Conservation (phyloP, 1,140 invertebrate genomes). For the Bombus cullumanus region DNA sequence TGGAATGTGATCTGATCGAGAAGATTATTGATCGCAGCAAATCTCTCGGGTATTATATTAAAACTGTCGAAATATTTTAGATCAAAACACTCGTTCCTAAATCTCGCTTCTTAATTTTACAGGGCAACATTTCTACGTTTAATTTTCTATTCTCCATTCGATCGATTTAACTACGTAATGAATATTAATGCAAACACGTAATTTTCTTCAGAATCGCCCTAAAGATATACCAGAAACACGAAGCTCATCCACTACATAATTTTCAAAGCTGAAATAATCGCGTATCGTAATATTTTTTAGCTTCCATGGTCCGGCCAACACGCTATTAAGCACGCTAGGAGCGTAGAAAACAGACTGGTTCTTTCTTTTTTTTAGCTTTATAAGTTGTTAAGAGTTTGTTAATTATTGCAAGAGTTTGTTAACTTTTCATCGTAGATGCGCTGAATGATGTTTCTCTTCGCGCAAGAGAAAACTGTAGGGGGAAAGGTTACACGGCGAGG, state of each 20-base stretch:
- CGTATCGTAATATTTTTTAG: not conserved
- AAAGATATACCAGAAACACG: not conserved
- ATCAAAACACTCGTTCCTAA: not conserved
- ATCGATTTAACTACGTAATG: not conserved
- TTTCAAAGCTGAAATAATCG: conserved; percentile 24
- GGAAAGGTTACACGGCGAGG: not conserved
- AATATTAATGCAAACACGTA: not conserved
- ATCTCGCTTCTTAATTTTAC: conserved; percentile 54
- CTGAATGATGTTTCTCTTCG: too few relatives aligned
- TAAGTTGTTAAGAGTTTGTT: too few relatives aligned
- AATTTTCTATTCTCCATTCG: not conserved
- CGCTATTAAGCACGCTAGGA: not conserved
- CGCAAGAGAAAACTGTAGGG: too few relatives aligned
- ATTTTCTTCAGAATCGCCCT: not conserved
- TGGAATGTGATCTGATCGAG: not conserved
- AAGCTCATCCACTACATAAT: not conserved
- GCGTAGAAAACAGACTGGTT: not conserved
- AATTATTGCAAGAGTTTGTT: too few relatives aligned
- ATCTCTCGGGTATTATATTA: not conserved
- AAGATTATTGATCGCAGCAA: not conserved
- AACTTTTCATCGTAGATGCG: too few relatives aligned
- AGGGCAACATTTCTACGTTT: conserved; percentile 21
- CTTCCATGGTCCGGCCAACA: not conserved
- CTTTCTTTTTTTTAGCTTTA: too few relatives aligned
- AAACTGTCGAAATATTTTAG: not conserved